These are phyloP conservation scores for Rhea americana DNA, from an alignment of 2,113 vertebrate genomes.

Conservation along the genomic window DNA sequence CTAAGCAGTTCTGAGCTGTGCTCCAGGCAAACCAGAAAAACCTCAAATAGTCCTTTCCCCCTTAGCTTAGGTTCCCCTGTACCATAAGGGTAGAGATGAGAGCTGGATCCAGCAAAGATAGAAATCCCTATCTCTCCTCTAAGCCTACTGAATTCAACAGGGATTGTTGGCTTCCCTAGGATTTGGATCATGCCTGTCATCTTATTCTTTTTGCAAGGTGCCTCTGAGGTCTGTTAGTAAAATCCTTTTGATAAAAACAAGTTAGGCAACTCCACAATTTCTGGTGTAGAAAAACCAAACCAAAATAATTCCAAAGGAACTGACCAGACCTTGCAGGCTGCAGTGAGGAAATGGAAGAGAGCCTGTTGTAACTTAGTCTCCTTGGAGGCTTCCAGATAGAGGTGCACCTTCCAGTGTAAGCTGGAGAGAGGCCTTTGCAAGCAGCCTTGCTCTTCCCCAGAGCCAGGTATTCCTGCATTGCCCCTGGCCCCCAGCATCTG, in stretches of 20 bases:
- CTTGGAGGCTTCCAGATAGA: neutral
- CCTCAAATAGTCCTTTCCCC: neutral
- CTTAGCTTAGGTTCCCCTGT: neutral
- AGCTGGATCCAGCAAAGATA: neutral
- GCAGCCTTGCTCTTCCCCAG: no score
- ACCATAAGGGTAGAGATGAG: neutral
- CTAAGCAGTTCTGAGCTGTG: neutral
- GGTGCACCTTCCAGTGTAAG: neutral
- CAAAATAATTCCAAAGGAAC: neutral
- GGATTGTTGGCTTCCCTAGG: neutral
- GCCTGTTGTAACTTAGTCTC: neutral
- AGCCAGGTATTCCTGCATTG: no score
- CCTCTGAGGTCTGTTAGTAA: neutral
- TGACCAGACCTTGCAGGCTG: neutral
- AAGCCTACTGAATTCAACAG: neutral
- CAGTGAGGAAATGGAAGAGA: neutral
- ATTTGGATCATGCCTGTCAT: neutral
- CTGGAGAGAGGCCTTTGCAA: neutral
- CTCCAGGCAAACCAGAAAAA: neutral
- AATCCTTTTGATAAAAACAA: neutral
- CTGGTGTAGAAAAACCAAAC: neutral
- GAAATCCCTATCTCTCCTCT: neutral
- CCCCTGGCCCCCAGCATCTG: fast-evolving
- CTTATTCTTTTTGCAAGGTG: neutral
- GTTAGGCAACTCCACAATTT: neutral